Base-by-base conservation (phyloP, 2,113 vertebrate genomes). In the Dromas ardeola region DNA sequence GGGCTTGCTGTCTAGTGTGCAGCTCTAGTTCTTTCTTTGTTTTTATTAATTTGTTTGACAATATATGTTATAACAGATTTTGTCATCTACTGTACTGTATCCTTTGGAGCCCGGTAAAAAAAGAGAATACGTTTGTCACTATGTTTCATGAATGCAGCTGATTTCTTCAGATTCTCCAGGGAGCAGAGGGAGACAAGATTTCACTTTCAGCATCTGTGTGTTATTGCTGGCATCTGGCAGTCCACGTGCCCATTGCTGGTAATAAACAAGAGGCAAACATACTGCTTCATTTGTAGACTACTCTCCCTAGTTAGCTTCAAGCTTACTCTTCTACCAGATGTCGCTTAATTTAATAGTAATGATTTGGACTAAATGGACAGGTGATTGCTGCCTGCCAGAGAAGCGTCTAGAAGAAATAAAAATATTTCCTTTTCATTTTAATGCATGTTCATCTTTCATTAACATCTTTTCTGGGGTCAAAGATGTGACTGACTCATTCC, bases 41-140 rank as follows among this genome's bases (percentile, higher is more conserved):
- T 93, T 87, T 69, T 49, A 70, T 84, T 93, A 53, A 84, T 94
- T 88, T 19, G 7, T 93, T 95, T 95, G 93, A 62, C 83, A 81
- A 50, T 72, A n/a, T 72, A 27, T 66, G 52, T 67, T 95, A 23
- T 13, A 88, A 84, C 19, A 81, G 49, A 50, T 81, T 81, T 88
- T 91, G 66, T 90, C 69, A 78, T 81, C 79, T 76, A 55, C 67
- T 55, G 15, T 59, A 63, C 36, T 61, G 40, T 88, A 50, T 80
- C 58, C 55, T 90, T 88, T 76, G 47, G 63, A 80, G 45, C 65
- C 38, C 50, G 45, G 63, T 65, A 29, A 63, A 72, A 87, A 89
- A 73, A 47, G 25, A 18, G 26, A 81, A 71, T 15, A 21, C 63
- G 21, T 61, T 81, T 92, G 65, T 86, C 63, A 19, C 62, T 49